phyloP scores from a whole-genome alignment of 1,140 invertebrate species.

The Ceratina australensis region DNA sequence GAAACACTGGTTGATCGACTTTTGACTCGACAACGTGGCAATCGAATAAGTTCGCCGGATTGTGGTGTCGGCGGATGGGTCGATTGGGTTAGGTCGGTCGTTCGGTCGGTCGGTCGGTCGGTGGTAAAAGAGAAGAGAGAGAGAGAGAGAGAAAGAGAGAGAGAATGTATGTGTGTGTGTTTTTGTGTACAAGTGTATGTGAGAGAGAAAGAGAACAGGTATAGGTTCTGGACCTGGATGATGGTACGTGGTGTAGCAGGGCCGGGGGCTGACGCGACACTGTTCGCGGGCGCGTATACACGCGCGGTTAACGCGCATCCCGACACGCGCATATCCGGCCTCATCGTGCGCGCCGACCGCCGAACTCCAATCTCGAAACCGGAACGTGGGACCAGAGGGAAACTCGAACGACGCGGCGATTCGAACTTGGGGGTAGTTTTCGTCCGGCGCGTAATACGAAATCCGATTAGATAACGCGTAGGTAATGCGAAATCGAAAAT shows the following conservation, averaged over 20 bases:
- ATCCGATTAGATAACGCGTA: not conserved
- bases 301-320: conserved; percentile 68
- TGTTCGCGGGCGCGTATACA: conserved; percentile 69
- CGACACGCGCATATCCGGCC: conserved; percentile 58
- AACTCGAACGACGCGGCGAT: not conserved
- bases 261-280: conserved; percentile 78
- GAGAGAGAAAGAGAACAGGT: conserved; percentile 69
- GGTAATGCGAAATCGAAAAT: not conserved
- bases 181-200: too few relatives aligned
- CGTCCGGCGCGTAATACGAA: conserved; percentile 40
- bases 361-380: conserved; percentile 45
- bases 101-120: conserved; percentile 38
- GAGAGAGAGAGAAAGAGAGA: conserved; percentile 57
- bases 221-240: conserved; percentile 76
- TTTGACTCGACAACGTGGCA: conserved; percentile 57
- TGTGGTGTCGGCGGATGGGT: conserved; percentile 50
- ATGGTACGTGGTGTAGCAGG: conserved; percentile 77
- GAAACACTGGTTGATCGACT: conserved; percentile 60
- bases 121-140: conserved; percentile 51
- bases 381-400: conserved; percentile 15
- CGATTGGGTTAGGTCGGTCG: conserved; percentile 54
- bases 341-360: conserved; percentile 55
- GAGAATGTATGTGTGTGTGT: conserved; percentile 53
- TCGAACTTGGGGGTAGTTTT: conserved; percentile 19
- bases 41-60: conserved; percentile 50